Percentiles rank a stretch among this genome's conserved stretches.
These are phyloP conservation scores for Caenorhabditis inopinata DNA, from an alignment of 1,140 invertebrate genomes.

Conservation along the genomic window DNA sequence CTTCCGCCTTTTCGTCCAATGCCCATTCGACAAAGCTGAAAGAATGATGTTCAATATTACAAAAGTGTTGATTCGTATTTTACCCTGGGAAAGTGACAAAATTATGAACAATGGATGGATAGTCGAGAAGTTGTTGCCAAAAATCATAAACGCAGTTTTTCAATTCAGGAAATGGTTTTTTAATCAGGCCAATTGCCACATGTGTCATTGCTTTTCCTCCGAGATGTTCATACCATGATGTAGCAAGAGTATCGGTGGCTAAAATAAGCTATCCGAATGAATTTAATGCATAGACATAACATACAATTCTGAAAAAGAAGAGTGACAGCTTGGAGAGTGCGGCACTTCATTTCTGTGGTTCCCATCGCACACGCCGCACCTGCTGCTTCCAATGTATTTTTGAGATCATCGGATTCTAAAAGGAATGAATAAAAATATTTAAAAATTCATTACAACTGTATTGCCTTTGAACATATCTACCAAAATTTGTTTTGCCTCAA, in stretches of 20 bases:
- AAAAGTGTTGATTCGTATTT: no score
- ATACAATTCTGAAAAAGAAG: neutral
- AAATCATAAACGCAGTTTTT: neutral
- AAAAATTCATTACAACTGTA: no score
- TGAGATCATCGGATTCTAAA: neutral
- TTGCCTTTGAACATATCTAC: constrained; percentile 6
- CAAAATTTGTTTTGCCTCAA: neutral
- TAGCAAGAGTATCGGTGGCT: neutral
- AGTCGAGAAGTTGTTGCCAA: neutral
- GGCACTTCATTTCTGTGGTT: neutral
- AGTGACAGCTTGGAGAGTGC: neutral
- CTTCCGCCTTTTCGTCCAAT: neutral
- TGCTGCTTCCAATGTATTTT: neutral
- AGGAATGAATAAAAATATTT: neutral
- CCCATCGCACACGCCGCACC: neutral
- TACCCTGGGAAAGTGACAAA: neutral
- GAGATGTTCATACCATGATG: neutral
- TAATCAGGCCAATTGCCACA: neutral
- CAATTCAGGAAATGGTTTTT: neutral
- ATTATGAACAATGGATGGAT: neutral
- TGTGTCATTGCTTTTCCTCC: neutral
- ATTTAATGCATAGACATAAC: neutral
- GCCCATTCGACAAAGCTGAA: neutral
- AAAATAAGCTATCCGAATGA: neutral
- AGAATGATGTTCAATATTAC: no score